phyloP scores from a whole-genome alignment of 1,140 invertebrate genomes.

The Caenorhabditis brenneri region DNA sequence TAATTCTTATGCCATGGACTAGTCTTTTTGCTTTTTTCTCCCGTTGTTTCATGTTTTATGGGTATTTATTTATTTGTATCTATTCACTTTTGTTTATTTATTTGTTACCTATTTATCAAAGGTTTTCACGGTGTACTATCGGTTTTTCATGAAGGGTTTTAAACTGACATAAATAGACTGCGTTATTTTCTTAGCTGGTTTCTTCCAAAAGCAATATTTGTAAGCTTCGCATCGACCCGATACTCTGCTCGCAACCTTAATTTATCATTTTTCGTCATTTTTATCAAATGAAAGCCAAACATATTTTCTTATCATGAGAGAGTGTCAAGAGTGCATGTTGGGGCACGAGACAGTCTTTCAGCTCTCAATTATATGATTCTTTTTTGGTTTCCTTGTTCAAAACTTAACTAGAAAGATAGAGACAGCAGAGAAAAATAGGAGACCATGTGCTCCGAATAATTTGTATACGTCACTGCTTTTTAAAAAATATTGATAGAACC shows the following conservation, averaged over 20 bases:
- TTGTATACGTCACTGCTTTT: neutral
- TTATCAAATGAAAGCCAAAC: neutral
- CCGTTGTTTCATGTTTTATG: slow-evolving; percentile 5
- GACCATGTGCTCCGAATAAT: slow-evolving; percentile 25
- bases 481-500: neutral
- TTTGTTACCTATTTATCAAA: neutral
- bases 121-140: neutral
- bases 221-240: too few relatives aligned
- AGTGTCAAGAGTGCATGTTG: neutral
- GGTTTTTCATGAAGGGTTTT: slow-evolving; percentile 19
- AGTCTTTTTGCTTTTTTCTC: slow-evolving; percentile 9
- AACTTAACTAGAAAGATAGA: neutral
- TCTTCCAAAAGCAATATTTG: neutral
- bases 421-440: neutral
- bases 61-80: slow-evolving; percentile 24
- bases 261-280: slow-evolving; percentile 3
- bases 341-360: neutral
- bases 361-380: slow-evolving; percentile 13
- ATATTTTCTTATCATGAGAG: neutral
- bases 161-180: neutral
- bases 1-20: slow-evolving; percentile 8
- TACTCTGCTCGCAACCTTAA: neutral
- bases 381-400: neutral
- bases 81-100: slow-evolving; percentile 23
- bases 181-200: too few relatives aligned